Evolutionary conservation across 1,140 invertebrate species (phyloP).

Genomic region (Monomorium pharaonis): DNA sequence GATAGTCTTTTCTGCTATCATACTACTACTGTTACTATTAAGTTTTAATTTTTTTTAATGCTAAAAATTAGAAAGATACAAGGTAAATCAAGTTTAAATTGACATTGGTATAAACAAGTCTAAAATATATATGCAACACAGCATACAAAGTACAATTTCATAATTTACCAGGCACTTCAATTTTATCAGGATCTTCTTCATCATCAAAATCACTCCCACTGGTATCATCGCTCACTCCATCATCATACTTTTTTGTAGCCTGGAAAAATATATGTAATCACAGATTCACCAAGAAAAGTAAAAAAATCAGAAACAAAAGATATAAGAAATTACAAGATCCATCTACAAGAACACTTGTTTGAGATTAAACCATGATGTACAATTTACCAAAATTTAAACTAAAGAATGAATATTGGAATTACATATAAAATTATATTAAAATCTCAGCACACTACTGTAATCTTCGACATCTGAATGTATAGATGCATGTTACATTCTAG

Average conservation of each 20-base stretch:
- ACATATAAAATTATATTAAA: constrained; percentile 1
- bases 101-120: too few relatives aligned
- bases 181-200: constrained; percentile 95
- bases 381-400: not conserved
- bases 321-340: not conserved
- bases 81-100: too few relatives aligned
- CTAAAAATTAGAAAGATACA: too few relatives aligned
- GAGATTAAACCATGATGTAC: not conserved
- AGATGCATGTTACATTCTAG: not conserved
- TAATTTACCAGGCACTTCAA: constrained; percentile 92
- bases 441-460: not conserved
- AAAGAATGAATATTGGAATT: not conserved
- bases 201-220: constrained; percentile 94
- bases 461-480: not conserved
- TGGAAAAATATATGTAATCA: constrained; percentile 45
- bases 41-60: too few relatives aligned
- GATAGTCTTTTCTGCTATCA: too few relatives aligned
- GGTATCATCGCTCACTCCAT: constrained; percentile 88
- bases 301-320: not conserved
- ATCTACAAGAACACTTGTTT: not conserved
- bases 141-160: not conserved
- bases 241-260: constrained; percentile 75
- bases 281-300: not conserved
- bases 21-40: too few relatives aligned
- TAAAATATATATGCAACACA: not conserved